These are phyloP conservation scores for Drosophila asahinai DNA, from an alignment of 1,140 invertebrate species.

Conservation along the genomic window DNA sequence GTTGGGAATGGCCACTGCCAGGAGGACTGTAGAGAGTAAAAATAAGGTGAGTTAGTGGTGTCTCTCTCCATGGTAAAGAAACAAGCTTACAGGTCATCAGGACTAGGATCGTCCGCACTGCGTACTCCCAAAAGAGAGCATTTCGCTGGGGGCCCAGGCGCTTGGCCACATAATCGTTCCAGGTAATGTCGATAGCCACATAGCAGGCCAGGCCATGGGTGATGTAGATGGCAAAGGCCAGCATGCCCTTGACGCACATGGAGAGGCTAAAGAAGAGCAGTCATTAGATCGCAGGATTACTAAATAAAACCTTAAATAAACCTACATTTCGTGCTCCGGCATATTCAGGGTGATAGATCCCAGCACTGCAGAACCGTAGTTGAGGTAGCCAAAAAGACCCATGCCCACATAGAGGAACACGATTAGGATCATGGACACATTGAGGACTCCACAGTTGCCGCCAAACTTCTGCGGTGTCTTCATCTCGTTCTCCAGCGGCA, in stretches of 20 bases:
- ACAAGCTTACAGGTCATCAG: constrained; percentile 91
- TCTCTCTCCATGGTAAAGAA: neutral
- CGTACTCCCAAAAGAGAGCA: constrained; percentile 88
- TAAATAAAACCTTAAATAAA: constrained; percentile 36
- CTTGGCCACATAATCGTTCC: constrained; percentile 89
- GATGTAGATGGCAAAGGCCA: constrained; percentile 92
- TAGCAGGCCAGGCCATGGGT: constrained; percentile 94
- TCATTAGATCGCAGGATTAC: constrained; percentile 2
- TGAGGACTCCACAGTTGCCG: constrained; percentile 89
- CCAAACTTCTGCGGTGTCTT: constrained; percentile 89
- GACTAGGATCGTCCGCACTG: constrained; percentile 89
- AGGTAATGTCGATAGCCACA: constrained; percentile 94
- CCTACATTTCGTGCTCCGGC: constrained; percentile 86
- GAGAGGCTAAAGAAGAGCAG: constrained; percentile 86
- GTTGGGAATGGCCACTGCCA: constrained; percentile 92
- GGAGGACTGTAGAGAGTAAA: constrained; percentile 87
- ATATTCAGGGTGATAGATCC: constrained; percentile 90
- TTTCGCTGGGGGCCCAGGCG: constrained; percentile 80
- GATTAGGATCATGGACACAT: constrained; percentile 90
- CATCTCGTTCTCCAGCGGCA: constrained; percentile 94
- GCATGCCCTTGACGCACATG: constrained; percentile 89
- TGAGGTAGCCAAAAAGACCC: constrained; percentile 92
- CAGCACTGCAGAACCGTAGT: constrained; percentile 87
- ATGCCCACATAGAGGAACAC: constrained; percentile 89
- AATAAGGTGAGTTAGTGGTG: neutral